Conservation (phyloP, 1,140 invertebrate genomes). For the Calliopsis andreniformis region DNA sequence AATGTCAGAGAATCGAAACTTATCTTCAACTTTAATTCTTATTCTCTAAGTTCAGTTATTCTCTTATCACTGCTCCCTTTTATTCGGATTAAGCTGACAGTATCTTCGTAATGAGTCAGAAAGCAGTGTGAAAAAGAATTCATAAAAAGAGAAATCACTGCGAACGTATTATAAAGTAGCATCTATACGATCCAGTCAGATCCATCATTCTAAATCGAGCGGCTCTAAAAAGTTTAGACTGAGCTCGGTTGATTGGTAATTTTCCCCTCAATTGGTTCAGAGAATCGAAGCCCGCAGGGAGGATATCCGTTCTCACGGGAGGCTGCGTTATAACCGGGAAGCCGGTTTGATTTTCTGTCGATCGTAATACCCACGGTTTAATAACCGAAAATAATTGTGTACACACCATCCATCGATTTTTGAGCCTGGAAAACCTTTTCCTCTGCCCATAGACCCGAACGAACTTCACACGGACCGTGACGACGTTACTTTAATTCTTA, state of each 20-base stretch:
- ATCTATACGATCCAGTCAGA: slow-evolving; percentile 11
- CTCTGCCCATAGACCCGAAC: neutral
- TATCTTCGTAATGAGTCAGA: too few species aligned
- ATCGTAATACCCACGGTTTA: slow-evolving; percentile 60
- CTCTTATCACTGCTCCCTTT: too few species aligned
- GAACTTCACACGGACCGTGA: neutral
- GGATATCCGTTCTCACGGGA: slow-evolving; percentile 58
- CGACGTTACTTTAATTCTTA: neutral
- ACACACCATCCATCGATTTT: slow-evolving; percentile 54
- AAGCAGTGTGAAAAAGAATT: too few species aligned
- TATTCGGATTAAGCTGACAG: too few species aligned
- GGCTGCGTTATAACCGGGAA: slow-evolving; percentile 29
- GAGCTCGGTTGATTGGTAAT: slow-evolving; percentile 64
- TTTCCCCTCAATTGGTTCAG: slow-evolving; percentile 69
- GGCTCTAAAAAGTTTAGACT: slow-evolving; percentile 62
- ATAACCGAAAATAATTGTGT: slow-evolving; percentile 63
- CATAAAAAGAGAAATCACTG: neutral
- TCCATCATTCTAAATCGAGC: slow-evolving; percentile 54
- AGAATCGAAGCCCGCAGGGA: slow-evolving; percentile 67
- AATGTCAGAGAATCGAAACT: too few species aligned
- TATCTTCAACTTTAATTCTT: too few species aligned
- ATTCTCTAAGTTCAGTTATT: too few species aligned
- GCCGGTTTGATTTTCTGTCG: slow-evolving; percentile 53
- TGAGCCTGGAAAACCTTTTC: neutral
- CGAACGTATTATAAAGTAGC: neutral